Base-by-base conservation (phyloP, 2,888 invertebrate genomes). In the Griposia aprilina region DNA sequence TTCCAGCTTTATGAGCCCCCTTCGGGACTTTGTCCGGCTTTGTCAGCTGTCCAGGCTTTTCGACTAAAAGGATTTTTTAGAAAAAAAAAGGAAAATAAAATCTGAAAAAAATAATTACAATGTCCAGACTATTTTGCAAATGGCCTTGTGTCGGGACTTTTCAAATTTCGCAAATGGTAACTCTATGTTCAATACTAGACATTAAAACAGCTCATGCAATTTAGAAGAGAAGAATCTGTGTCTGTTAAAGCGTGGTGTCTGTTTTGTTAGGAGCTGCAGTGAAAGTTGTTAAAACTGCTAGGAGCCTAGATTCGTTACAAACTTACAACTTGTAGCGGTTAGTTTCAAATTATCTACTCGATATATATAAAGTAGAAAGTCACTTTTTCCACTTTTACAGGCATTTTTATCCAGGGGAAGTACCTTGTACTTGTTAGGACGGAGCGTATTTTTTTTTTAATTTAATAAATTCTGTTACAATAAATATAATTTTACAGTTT, bases 201-300 rank as follows among this genome's bases (percentile, higher is more conserved):
- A 45, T 26, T 20, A n/a, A 6, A 48, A 45, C 26, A 60, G 41
- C 52, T 60, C 59, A 67, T 48, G 41, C n/a, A 82, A 57, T 55
- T 26, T 20, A 66, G 7, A 71, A 45, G 17, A 66, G 10, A 71
- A 45, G 17, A 30, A 50, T 65, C 23, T 71, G 41, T 45, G 45
- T 45, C 10, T 45, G 45, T 45, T 6, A 0, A 45, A 10, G 20
- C 60, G 30, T 67, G 11, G n/a, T 26, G 17, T 52, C 36, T 30
- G 48, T 60, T 74, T 59, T 41, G 66, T 57, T 23, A 26, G n/a
- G 0, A n/a, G n/a, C 15, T 36, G 15, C 30, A 62, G 83, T 83
- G 81, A 81, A 81, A 81, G 81, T 81, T 50, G 48, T 17, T 60
- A n/a, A 50, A 67, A 7, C 65, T 52, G 20, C 20, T 50, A 7